phyloP scores from a whole-genome alignment of 2,113 vertebrate species.

The Dermatemys mawii region DNA sequence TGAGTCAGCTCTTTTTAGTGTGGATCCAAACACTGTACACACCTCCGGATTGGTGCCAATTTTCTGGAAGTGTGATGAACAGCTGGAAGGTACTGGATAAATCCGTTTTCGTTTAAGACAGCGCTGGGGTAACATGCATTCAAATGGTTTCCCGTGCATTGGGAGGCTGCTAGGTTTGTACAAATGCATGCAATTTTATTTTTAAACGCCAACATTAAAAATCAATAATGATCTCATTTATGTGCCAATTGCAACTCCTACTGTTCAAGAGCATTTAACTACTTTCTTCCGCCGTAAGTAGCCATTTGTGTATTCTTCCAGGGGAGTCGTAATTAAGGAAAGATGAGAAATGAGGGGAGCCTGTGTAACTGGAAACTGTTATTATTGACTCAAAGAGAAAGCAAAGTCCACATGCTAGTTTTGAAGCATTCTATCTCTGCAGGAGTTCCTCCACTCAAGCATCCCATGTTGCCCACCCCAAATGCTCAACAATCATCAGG shows the following conservation, averaged over 20 bases:
- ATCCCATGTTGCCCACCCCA: not conserved
- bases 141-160: not conserved
- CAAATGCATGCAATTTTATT: constrained; percentile 54
- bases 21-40: not conserved
- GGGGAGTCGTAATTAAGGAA: not conserved
- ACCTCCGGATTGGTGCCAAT: not conserved
- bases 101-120: not conserved
- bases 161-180: not conserved
- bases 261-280: constrained; percentile 54
- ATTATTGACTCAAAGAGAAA: not conserved
- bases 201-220: constrained; percentile 51
- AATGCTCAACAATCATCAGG: not conserved
- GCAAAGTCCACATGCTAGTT: not conserved
- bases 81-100: not conserved
- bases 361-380: not conserved
- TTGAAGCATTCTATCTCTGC: not conserved
- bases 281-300: constrained; percentile 15
- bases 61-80: not conserved
- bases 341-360: not conserved
- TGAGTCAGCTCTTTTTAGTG: not conserved
- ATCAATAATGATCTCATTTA: constrained; percentile 48
- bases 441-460: not conserved
- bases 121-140: not conserved
- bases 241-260: not conserved
- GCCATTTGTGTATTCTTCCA: not conserved